phyloP scores from a whole-genome alignment of 2,113 vertebrate species.

The Hemiprocne comata region DNA sequence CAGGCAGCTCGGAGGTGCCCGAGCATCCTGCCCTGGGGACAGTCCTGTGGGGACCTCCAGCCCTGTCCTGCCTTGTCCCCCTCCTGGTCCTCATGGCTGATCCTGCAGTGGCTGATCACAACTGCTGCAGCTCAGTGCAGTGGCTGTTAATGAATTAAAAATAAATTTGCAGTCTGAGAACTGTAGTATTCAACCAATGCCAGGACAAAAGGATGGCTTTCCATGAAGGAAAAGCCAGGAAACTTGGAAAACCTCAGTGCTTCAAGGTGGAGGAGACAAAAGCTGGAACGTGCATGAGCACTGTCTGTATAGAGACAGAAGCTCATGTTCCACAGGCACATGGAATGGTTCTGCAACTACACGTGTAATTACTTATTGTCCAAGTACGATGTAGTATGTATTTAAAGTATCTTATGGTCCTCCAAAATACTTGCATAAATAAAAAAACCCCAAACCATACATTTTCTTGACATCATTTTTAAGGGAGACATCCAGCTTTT shows the following conservation, averaged over 20 bases:
- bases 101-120: neutral
- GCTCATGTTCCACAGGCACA: too few relatives aligned
- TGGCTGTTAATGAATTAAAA: neutral
- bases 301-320: neutral
- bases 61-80: neutral
- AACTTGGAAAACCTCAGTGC: neutral
- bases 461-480: conserved; percentile 30
- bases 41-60: neutral
- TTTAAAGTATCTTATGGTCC: neutral
- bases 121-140: neutral
- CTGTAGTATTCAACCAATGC: neutral
- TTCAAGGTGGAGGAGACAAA: neutral
- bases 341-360: neutral
- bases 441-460: neutral
- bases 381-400: neutral
- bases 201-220: neutral
- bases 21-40: neutral
- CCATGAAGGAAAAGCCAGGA: rapidly evolving
- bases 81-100: rapidly evolving
- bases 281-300: rapidly evolving
- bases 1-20: neutral
- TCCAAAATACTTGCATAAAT: neutral
- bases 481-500: conserved; percentile 27
- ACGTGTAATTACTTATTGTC: neutral
- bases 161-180: neutral